Conservation (phyloP, 2,888 invertebrate genomes). For the Andricus curvator region DNA sequence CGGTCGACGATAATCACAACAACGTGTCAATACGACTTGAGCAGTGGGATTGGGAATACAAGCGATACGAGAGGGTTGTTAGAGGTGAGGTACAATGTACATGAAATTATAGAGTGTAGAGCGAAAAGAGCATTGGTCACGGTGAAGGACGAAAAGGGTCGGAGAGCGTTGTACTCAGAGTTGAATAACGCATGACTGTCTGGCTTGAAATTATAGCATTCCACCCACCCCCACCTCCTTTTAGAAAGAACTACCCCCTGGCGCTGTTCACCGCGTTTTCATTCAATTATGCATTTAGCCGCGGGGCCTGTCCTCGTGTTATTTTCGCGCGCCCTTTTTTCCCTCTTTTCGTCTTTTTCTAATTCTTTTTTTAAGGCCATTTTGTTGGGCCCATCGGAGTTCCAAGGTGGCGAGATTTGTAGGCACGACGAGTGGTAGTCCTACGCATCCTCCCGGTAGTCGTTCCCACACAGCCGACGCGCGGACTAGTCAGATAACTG, state of each 20-base stretch:
- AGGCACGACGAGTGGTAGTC: constrained; percentile 45
- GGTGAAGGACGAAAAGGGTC: constrained; percentile 54
- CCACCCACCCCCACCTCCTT: constrained; percentile 42
- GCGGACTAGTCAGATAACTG: constrained; percentile 59
- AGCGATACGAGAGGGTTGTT: constrained; percentile 36
- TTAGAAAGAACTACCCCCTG: constrained; percentile 62
- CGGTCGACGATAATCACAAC: constrained; percentile 47
- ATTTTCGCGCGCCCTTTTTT: constrained; percentile 44
- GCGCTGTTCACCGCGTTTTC: constrained; percentile 64
- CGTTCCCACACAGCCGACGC: constrained; percentile 54
- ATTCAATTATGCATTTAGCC: constrained; percentile 70
- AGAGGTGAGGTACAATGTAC: constrained; percentile 20
- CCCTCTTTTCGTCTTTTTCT: not conserved
- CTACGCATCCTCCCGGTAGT: constrained; percentile 53
- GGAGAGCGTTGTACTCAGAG: constrained; percentile 51
- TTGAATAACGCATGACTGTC: constrained; percentile 76
- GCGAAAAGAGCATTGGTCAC: constrained; percentile 52
- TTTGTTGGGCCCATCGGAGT: constrained; percentile 17
- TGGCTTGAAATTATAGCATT: constrained; percentile 74
- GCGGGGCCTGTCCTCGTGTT: constrained; percentile 36
- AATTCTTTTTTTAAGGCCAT: not conserved
- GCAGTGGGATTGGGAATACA: not conserved
- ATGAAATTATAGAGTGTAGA: constrained; percentile 29
- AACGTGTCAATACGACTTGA: constrained; percentile 48
- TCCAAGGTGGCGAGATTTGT: constrained; percentile 44